Percentiles rank a stretch among this genome's conserved stretches.
phyloP scores from a whole-genome alignment of 2,888 invertebrate species.

The Lasioglossum figueresi region DNA sequence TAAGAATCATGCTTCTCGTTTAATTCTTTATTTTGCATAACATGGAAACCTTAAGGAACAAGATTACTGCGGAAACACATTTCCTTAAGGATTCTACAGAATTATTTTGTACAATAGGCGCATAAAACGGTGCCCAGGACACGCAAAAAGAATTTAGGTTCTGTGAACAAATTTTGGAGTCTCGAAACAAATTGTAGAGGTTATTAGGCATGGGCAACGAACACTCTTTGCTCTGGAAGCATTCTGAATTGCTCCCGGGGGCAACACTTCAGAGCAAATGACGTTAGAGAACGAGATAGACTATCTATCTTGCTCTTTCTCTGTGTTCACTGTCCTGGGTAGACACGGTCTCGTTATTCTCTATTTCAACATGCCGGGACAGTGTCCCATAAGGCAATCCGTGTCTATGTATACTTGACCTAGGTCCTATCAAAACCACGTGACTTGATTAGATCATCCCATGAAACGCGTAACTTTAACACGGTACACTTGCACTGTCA shows the following conservation, averaged over 20 bases:
- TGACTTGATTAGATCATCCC: background rate
- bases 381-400: background rate
- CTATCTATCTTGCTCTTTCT: background rate
- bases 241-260: constrained; percentile 1
- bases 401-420: background rate
- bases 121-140: background rate
- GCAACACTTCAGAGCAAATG: constrained; percentile 6
- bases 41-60: background rate
- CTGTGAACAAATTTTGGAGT: background rate
- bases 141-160: background rate
- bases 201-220: background rate
- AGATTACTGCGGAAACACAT: background rate
- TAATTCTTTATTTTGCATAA: background rate
- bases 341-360: constrained; percentile 12
- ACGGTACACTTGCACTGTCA: background rate
- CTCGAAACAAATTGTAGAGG: background rate
- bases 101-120: background rate
- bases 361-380: background rate
- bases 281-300: constrained; percentile 1
- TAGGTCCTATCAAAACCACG: background rate
- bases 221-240: background rate
- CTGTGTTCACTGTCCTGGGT: background rate
- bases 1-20: background rate
- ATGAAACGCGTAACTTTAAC: background rate
- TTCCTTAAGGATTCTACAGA: background rate